Base-by-base conservation (phyloP, 2,113 vertebrate species). In the Paramisgurnus dabryanus region DNA sequence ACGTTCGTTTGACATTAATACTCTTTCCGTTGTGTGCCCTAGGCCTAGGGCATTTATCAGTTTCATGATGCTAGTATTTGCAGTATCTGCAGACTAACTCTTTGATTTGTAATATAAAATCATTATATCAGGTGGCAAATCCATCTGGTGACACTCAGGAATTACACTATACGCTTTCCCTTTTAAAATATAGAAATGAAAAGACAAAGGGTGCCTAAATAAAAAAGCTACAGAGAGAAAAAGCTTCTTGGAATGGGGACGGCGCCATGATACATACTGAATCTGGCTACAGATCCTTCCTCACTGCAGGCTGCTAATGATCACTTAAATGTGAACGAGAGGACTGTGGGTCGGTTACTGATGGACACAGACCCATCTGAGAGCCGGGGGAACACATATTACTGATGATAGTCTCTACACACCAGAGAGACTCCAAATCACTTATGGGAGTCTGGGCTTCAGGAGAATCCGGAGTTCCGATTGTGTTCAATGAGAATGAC, bases 321-420 rank as follows among this genome's bases (percentile, higher is more conserved):
- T 67, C 70, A 40, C 17, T 3, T 73, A 75, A 65, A 49, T 65
- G 15, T 66, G 40, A 58, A 50, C 7, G 2, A 6, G 40, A 66
- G 40, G 40, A 74, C 39, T 55, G 18, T n/a, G 11, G 7, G 34
- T 15, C 10, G 63, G 64, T 67, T 47, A 27, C 79, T 80, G 61
- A 66, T 58, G 71, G 63, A 45, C 43, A 75, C 17, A 55, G 22
- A 27, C 13, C 66, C 27, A 41, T 57, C 71, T 34, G 6, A 63
- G n/a, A 57, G 22, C 63, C 63, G n/a, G 68, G 58, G 39, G 60
- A 66, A 80, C 78, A 72, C 68, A 64, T 61, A 64, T 80, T 80
- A 79, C 78, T 80, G 78, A 80, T 80, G 77, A 72, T 72, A 18
- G 47, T 80, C 67, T 12, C 47, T 5, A 63, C 18, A 17, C 67